These are phyloP conservation scores for Bubo blakistoni DNA, from an alignment of 2,113 vertebrate genomes.

Conservation along the genomic window DNA sequence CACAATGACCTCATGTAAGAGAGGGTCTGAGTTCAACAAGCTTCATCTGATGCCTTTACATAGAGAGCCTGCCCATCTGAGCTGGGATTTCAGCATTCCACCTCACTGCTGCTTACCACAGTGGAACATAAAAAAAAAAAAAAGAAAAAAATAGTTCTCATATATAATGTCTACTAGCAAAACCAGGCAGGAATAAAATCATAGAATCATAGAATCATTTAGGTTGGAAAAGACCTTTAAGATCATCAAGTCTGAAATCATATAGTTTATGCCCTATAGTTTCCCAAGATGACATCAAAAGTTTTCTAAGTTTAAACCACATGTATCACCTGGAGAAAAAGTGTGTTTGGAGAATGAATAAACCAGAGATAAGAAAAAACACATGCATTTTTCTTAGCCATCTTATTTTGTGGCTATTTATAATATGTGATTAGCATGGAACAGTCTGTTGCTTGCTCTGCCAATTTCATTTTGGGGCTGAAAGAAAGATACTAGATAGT, in stretches of 20 bases:
- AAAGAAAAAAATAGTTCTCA: not conserved
- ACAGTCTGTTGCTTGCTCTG: not conserved
- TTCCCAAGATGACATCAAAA: not conserved
- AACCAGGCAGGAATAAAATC: not conserved
- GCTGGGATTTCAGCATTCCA: not conserved
- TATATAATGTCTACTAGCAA: not conserved
- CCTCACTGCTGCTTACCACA: not conserved
- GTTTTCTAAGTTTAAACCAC: not conserved
- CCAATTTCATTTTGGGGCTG: not conserved
- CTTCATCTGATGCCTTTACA: not conserved
- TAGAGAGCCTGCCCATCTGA: not conserved
- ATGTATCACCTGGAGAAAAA: not conserved
- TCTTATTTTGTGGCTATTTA: not conserved
- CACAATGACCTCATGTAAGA: constrained; percentile 33
- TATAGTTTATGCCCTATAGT: not conserved
- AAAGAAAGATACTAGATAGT: not conserved
- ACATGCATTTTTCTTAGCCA: not conserved
- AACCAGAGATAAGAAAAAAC: not conserved
- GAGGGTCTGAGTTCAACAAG: not conserved
- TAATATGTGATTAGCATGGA: not conserved
- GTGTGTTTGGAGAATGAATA: not conserved
- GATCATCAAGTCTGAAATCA: not conserved
- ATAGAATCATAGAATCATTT: not conserved
- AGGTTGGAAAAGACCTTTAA: not conserved
- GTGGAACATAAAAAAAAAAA: accelerated